Evolutionary conservation across 2,113 vertebrate genomes (phyloP).

Genomic region (Pseudolaguvia tuberculata): DNA sequence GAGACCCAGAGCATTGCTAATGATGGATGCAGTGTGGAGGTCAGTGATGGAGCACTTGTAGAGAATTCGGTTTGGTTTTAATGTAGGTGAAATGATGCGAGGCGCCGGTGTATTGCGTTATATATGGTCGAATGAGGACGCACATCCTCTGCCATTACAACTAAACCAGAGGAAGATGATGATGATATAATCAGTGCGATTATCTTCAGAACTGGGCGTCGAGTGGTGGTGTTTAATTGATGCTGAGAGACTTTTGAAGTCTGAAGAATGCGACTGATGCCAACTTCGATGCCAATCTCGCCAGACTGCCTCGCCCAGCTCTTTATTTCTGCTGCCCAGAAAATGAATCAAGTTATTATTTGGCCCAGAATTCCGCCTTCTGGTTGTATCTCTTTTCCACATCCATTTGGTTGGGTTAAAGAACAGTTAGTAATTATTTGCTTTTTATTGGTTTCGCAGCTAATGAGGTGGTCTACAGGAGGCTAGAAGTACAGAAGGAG

Average conservation of each 20-base stretch:
- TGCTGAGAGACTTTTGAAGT: conserved; percentile 44
- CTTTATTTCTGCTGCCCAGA: conserved; percentile 35
- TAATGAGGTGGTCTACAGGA: conserved; percentile 55
- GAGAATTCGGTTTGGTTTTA: not conserved
- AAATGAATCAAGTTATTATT: conserved; percentile 35
- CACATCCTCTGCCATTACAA: not conserved
- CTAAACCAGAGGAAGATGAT: conserved; percentile 14
- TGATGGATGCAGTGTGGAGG: no score
- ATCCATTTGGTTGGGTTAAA: conserved; percentile 12
- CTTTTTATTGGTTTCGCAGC: not conserved
- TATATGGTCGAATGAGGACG: conserved; percentile 13
- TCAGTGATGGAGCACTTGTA: not conserved
- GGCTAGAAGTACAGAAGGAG: conserved; percentile 66
- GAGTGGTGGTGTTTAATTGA: conserved; percentile 44
- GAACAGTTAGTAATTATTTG: conserved; percentile 22
- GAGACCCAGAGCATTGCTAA: not conserved
- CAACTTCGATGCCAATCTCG: conserved; percentile 47
- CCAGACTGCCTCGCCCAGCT: conserved; percentile 38
- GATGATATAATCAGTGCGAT: conserved; percentile 37
- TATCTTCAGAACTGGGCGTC: conserved; percentile 38
- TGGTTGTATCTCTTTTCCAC: conserved; percentile 47
- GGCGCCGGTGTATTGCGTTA: not conserved
- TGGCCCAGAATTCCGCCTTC: conserved; percentile 26
- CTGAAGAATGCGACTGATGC: conserved; percentile 39
- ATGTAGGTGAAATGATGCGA: not conserved